These are phyloP conservation scores for Pinctada fucata DNA, from an alignment of 2,888 invertebrate genomes.

Conservation along the genomic window DNA sequence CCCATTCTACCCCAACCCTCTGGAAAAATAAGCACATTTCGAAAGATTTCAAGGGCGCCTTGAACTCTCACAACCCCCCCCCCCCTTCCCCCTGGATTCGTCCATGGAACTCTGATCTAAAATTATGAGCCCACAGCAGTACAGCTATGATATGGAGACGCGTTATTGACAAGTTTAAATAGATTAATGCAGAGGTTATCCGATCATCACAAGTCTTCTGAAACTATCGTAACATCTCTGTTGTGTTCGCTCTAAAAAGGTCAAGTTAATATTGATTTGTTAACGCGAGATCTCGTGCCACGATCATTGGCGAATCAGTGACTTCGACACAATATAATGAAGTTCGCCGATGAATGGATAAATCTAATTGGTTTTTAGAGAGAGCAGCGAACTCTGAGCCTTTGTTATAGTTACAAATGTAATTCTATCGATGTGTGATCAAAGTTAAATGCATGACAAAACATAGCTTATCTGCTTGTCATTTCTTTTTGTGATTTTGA, in stretches of 20 bases:
- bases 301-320: conserved; percentile 27
- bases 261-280: conserved; percentile 21
- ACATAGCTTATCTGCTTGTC: background rate
- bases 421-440: background rate
- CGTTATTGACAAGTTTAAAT: conserved; percentile 1
- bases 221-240: conserved; percentile 2
- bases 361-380: conserved; percentile 1
- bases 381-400: background rate
- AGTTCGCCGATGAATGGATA: conserved; percentile 4
- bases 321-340: conserved; percentile 13
- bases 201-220: background rate
- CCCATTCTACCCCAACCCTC: too few relatives aligned
- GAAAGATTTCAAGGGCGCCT: too few relatives aligned
- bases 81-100: background rate
- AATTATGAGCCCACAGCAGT: background rate
- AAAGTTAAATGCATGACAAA: conserved; percentile 3
- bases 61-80: background rate
- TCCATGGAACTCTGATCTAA: background rate
- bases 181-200: background rate
- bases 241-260: background rate
- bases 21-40: too few relatives aligned
- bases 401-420: background rate
- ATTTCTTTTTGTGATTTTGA: background rate
- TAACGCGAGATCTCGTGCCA: conserved; percentile 15
- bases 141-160: background rate